These are phyloP conservation scores for Riparia riparia DNA, from an alignment of 2,113 vertebrate genomes.

Conservation along the genomic window DNA sequence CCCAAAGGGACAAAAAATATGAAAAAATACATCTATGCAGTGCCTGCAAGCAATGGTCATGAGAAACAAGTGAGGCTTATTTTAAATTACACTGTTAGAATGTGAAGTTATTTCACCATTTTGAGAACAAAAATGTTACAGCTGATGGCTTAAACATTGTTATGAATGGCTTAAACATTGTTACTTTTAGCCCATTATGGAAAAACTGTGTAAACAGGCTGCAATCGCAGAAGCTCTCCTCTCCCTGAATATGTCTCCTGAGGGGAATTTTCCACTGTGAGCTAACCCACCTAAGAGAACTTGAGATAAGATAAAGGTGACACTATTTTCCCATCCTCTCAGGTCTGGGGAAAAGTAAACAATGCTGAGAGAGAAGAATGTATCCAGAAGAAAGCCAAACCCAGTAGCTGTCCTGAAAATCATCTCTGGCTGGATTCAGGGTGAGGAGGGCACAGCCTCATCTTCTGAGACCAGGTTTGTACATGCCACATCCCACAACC, in stretches of 20 bases:
- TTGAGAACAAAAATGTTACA: neutral
- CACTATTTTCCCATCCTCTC: neutral
- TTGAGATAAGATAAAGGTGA: neutral
- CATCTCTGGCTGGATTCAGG: fast-evolving
- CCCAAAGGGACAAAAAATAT: neutral
- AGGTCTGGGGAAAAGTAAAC: neutral
- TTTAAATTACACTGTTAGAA: neutral
- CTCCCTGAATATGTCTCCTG: neutral
- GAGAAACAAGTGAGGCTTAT: neutral
- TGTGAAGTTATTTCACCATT: neutral
- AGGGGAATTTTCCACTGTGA: neutral
- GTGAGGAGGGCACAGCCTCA: neutral
- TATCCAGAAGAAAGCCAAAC: neutral
- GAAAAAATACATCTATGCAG: neutral
- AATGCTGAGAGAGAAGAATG: neutral
- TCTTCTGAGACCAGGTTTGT: neutral
- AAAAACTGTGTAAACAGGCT: neutral
- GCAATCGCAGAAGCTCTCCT: fast-evolving
- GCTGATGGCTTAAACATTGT: neutral
- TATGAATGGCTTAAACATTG: neutral
- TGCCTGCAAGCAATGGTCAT: neutral
- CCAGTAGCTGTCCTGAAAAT: neutral
- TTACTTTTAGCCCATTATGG: neutral
- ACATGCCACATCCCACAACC: neutral
- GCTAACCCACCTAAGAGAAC: fast-evolving